Percentiles rank a stretch among this genome's conserved stretches.
phyloP scores from a whole-genome alignment of 2,113 vertebrate species.

The Barnardius zonarius region DNA sequence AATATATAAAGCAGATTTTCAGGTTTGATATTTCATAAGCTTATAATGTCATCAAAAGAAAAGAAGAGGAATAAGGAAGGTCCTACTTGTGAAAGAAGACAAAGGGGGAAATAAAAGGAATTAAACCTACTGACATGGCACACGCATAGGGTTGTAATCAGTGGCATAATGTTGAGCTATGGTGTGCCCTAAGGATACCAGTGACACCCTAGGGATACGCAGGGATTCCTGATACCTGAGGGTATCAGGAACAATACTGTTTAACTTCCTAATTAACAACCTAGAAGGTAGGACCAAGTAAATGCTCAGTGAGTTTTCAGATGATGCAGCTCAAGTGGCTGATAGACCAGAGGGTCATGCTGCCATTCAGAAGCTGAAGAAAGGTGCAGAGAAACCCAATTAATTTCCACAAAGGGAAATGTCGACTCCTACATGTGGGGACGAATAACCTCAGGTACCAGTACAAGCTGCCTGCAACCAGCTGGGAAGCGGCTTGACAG shows the following conservation, averaged over 20 bases:
- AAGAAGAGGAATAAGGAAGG: neutral
- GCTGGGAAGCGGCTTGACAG: neutral
- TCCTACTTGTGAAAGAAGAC: neutral
- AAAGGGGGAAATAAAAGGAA: neutral
- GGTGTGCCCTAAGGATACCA: accelerated
- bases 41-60: neutral
- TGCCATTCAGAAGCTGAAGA: neutral
- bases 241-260: neutral
- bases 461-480: neutral
- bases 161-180: neutral
- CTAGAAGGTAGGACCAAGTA: neutral
- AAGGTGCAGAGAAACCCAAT: neutral
- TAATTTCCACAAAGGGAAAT: neutral
- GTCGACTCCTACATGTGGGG: neutral
- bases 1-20: neutral
- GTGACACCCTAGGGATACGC: neutral
- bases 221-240: neutral
- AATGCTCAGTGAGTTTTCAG: neutral
- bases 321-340: neutral
- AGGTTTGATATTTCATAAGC: neutral
- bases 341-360: neutral
- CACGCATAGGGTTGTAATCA: neutral
- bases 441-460: neutral
- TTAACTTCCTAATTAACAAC: neutral
- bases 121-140: neutral